These are phyloP conservation scores for Entomobrya proxima DNA, from an alignment of 2,888 invertebrate genomes.

Conservation along the genomic window DNA sequence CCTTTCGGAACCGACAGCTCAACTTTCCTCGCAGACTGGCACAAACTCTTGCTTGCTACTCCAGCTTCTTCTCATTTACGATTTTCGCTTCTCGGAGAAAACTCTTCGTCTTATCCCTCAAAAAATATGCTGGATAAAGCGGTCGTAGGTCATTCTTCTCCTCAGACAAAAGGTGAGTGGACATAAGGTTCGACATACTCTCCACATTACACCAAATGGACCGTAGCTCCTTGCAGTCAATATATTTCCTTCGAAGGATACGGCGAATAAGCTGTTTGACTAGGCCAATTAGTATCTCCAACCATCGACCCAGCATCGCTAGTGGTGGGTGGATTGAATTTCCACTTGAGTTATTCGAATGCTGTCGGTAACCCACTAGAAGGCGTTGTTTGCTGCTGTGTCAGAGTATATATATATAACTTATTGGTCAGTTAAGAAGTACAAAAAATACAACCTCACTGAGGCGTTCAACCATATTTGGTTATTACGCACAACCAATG, in stretches of 20 bases:
- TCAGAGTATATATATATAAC: too few relatives aligned
- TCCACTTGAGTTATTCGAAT: conserved; percentile 4
- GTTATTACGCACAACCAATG: too few relatives aligned
- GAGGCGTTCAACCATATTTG: too few relatives aligned
- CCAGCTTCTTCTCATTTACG: not conserved
- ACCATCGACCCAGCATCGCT: conserved; percentile 37
- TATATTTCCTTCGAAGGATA: not conserved
- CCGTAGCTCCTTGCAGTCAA: not conserved
- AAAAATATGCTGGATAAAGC: conserved; percentile 17
- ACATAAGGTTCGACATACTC: not conserved
- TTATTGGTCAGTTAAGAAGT: too few relatives aligned
- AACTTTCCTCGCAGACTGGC: not conserved
- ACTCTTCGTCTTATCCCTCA: not conserved
- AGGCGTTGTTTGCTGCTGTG: conserved; percentile 78
- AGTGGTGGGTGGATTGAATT: conserved; percentile 42
- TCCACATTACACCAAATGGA: not conserved
- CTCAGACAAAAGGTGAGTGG: not conserved
- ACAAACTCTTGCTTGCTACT: not conserved
- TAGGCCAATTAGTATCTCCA: not conserved
- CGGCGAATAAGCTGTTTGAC: not conserved
- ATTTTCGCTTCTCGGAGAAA: conserved; percentile 19
- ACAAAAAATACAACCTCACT: too few relatives aligned
- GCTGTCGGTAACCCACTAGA: conserved; percentile 77
- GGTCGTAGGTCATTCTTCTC: not conserved
- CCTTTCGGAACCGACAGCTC: not conserved